A percentile compares a stretch with the other conserved stretches of the same genome.
Conservation (phyloP, 1,140 invertebrate species). For the Potamilus streckersoni region DNA sequence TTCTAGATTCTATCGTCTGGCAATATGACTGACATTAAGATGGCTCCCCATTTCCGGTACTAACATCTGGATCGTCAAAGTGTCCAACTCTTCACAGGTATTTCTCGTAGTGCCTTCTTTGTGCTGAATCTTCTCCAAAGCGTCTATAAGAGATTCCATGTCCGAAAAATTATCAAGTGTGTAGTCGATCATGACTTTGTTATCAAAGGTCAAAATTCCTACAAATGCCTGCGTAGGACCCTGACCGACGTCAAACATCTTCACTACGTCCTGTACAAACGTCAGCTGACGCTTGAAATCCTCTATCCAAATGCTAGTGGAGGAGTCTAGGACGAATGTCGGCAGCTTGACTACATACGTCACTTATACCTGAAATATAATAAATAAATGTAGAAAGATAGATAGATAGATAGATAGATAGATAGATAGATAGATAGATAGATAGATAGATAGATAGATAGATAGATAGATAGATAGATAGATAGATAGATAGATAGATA, state of each 20-base stretch:
- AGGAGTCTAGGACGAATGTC: slow-evolving; percentile 58
- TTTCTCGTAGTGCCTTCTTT: slow-evolving; percentile 8
- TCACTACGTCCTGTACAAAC: slow-evolving; percentile 46
- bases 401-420: too few relatives aligned
- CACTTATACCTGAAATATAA: too few relatives aligned
- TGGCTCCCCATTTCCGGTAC: slow-evolving; percentile 30
- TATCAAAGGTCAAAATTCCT: slow-evolving; percentile 39
- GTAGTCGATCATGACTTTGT: slow-evolving; percentile 37
- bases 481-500: too few relatives aligned
- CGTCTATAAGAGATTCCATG: slow-evolving; percentile 16
- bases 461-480: too few relatives aligned
- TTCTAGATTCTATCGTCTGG: slow-evolving; percentile 36
- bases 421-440: too few relatives aligned
- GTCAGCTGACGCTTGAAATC: slow-evolving; percentile 46
- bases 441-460: too few relatives aligned
- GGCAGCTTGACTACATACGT: slow-evolving; percentile 35
- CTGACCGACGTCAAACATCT: slow-evolving; percentile 47
- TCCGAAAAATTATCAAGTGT: slow-evolving; percentile 34
- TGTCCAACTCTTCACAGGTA: slow-evolving; percentile 34
- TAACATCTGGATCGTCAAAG: slow-evolving; percentile 34
- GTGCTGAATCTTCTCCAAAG: slow-evolving; percentile 25
- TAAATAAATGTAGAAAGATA: too few relatives aligned
- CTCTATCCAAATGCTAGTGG: slow-evolving; percentile 47
- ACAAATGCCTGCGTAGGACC: slow-evolving; percentile 36
- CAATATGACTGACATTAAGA: slow-evolving; percentile 21